A percentile compares a stretch with the other conserved stretches of the same genome.
These are phyloP conservation scores for Epinotia demarniana DNA, from an alignment of 2,888 invertebrate genomes.

Conservation along the genomic window DNA sequence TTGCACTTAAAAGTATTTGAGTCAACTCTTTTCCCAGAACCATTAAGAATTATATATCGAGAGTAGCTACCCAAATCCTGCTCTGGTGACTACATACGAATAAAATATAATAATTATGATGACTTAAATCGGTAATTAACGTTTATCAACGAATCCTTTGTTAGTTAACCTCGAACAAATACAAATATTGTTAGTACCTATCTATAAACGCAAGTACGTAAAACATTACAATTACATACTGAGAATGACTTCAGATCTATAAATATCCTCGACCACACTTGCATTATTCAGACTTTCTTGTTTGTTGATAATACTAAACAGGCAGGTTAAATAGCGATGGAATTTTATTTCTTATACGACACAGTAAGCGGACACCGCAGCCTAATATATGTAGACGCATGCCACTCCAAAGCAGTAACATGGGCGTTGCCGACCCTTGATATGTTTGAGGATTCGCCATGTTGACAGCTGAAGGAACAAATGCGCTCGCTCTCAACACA, in stretches of 20 bases:
- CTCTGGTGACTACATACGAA: not conserved
- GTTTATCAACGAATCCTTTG: slow-evolving; percentile 14
- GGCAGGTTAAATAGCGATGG: not conserved
- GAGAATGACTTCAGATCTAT: slow-evolving; percentile 75
- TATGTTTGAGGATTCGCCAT: no score
- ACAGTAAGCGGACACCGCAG: no score
- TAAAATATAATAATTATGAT: slow-evolving; percentile 3
- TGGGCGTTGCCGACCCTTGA: no score
- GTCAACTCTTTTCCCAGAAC: not conserved
- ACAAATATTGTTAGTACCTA: slow-evolving; percentile 13
- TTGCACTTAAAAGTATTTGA: not conserved
- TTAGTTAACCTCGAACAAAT: slow-evolving; percentile 11
- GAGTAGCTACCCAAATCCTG: not conserved
- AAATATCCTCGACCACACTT: slow-evolving; percentile 68
- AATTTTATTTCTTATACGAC: no score
- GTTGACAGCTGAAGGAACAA: no score
- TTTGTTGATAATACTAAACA: slow-evolving; percentile 26
- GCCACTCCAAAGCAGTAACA: no score
- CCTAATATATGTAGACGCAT: no score
- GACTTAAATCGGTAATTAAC: slow-evolving; percentile 32
- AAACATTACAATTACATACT: slow-evolving; percentile 43
- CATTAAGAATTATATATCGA: not conserved
- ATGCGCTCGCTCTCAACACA: no score
- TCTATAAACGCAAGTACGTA: slow-evolving; percentile 4
- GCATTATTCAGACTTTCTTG: slow-evolving; percentile 54